Base-by-base conservation (phyloP, 2,113 vertebrate species). In the Notothenia rossii region DNA sequence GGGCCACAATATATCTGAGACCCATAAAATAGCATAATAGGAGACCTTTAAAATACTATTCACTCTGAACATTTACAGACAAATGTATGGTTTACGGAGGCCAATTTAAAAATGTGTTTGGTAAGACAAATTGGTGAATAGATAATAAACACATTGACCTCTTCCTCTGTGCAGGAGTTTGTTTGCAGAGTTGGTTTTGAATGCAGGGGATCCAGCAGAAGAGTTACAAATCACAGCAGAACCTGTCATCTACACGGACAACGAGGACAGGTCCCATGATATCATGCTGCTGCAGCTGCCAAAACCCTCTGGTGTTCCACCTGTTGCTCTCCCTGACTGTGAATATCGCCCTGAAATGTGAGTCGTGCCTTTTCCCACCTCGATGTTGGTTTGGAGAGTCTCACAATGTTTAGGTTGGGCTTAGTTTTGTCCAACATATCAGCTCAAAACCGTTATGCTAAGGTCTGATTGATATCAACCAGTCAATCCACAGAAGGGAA, bases 271-370 rank as follows among this genome's bases (percentile, higher is more conserved):
- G 14, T 0, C 2, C 3, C 81, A 78, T 46, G 82, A 79, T 12
- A 14, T 79, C 76, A 79, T 77, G 78, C 22, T 78, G n/a, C 49
- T 78, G 62, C n/a, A 78, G 75, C 49, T 83, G 1, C 40, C 62
- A 1, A 0, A 0, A 0, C 2, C 62, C 2, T 36, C 33, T 50
- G 2, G 0, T 0, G 13, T 50, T 14, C 0, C 4, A 13, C 25
- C 43, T 45, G 1, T 83, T 13, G 5, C 1, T 5, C 49, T 56
- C 9, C 68, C 81, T 9, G 15, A 56, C 69, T 73, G 75, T 63
- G 0, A 0, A 15, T 0, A 1, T 15, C 22, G 0, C 17, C 55
- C 40, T 7, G 4, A 20, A 6, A 5, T 0, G 74, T 83, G 48
- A 83, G 74, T 67, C 51, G 4, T 46, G 10, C 60, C 8, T 15